Base-by-base conservation (phyloP, 2,888 invertebrate genomes). In the Lasioglossum morio region DNA sequence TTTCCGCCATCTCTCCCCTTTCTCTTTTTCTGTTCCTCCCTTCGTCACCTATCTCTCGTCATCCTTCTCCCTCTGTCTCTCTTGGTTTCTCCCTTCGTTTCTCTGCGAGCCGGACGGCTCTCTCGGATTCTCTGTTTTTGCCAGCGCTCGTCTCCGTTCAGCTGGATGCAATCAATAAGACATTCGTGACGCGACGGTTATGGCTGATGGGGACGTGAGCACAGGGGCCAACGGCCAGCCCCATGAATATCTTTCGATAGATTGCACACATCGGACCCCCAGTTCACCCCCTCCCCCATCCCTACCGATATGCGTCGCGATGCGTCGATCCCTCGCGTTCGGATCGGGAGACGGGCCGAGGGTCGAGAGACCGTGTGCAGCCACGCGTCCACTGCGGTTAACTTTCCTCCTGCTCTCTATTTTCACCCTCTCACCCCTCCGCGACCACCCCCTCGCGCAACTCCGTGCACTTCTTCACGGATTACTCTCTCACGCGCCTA, bases 221-320 rank as follows among this genome's bases (percentile, higher is more conserved):
- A 90, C 89, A 87, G 90, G 92, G 91, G 92, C 92, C 92, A 92
- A 90, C 92, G 93, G 93, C 92, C 93, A 93, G 92, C 94, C 94
- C 94, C 95, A 95, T 95, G 95, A 95, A 95, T 95, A 95, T 95
- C 95, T 95, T 95, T 95, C 95, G 95, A 95, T 95, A 95, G 95
- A 95, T 95, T 95, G 95, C 95, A 94, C 95, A 95, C 95, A 95
- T 93, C 92, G 92, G 92, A 37, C 37, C 37, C 30, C 66, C 30
- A 27, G 90, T 89, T 92, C 90, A 91, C 88, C 87, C 90, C 27
- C 60, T 12, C 4, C 60, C 27, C 12, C 27, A 2, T 0, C 53
- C 23, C 10, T n/a, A 10, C 53, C 53, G 23, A 53, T 53, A 91
- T 92, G 91, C 90, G 90, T 89, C 90, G 89, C 88, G 88, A 89